A percentile compares a stretch with the other conserved stretches of the same genome.
Conservation (phyloP, 2,888 invertebrate genomes). For the Osmoderma eremita region DNA sequence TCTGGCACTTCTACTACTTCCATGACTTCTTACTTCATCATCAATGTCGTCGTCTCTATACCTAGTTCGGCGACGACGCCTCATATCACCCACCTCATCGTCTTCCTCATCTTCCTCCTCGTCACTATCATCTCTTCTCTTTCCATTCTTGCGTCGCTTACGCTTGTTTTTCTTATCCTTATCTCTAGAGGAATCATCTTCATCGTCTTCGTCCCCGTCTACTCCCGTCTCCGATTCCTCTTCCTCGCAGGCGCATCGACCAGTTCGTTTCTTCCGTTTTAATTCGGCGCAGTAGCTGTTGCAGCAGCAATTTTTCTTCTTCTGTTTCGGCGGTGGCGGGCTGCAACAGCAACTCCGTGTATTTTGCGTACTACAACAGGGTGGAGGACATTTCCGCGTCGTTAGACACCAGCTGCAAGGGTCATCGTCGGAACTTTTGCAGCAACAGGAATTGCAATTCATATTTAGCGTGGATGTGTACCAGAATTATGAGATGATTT, state of each 20-base stretch:
- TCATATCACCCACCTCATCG: not conserved
- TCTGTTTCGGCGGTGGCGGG: not conserved
- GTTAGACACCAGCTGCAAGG: slow-evolving; percentile 25
- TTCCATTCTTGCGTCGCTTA: not conserved
- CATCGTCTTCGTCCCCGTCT: not conserved
- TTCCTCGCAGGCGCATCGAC: not conserved
- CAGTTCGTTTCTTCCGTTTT: not conserved
- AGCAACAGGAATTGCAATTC: slow-evolving; percentile 27
- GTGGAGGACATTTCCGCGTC: slow-evolving; percentile 6
- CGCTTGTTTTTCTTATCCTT: not conserved
- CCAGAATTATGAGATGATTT: not conserved
- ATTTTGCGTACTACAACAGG: not conserved
- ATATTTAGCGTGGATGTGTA: slow-evolving; percentile 1
- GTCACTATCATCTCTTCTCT: not conserved
- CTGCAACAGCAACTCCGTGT: slow-evolving; percentile 5
- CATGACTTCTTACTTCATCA: not conserved
- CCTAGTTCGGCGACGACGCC: not conserved
- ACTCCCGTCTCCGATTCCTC: not conserved
- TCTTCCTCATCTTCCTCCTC: not conserved
- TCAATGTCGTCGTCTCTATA: not conserved
- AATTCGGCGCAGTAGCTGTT: not conserved
- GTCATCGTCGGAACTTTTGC: slow-evolving; percentile 4
- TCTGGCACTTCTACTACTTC: not conserved
- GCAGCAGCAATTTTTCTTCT: slow-evolving; percentile 8
- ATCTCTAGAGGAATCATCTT: not conserved